Percentiles rank a stretch among this genome's conserved stretches.
Conservation (phyloP, 2,797 vertebrate species). For the Sebastes matsubarae region DNA sequence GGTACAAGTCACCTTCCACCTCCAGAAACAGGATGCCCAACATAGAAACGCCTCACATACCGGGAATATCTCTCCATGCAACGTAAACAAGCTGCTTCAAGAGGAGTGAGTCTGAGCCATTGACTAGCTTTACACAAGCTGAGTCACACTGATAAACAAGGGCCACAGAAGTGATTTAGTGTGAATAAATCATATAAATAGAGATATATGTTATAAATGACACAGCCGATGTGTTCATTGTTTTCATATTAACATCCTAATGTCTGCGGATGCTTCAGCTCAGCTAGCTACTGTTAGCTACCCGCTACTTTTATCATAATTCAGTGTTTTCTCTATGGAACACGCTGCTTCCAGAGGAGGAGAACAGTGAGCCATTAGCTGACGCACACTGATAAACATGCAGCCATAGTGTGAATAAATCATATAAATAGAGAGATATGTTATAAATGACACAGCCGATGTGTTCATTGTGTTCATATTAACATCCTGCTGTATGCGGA, state of each 20-base stretch:
- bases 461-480: not conserved
- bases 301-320: not conserved
- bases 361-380: not conserved
- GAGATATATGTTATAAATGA: not conserved
- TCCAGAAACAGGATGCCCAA: not conserved
- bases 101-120: not conserved
- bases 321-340: not conserved
- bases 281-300: conserved; percentile 20
- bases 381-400: conserved; percentile 12
- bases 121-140: not conserved
- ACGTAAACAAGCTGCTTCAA: conserved; percentile 46
- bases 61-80: conserved; percentile 5
- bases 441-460: not conserved
- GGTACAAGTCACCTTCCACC: not conserved
- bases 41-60: conserved; percentile 15
- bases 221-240: not conserved
- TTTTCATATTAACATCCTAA: not conserved
- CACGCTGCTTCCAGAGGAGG: too few species aligned
- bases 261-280: not conserved
- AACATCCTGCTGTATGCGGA: not conserved
- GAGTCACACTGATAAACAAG: conserved; percentile 18
- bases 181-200: not conserved
- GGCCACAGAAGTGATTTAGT: not conserved
- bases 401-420: not conserved
- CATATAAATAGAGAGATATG: not conserved